Evolutionary conservation across 1,140 invertebrate genomes (phyloP).

Genomic region (Apocrypta bakeri): DNA sequence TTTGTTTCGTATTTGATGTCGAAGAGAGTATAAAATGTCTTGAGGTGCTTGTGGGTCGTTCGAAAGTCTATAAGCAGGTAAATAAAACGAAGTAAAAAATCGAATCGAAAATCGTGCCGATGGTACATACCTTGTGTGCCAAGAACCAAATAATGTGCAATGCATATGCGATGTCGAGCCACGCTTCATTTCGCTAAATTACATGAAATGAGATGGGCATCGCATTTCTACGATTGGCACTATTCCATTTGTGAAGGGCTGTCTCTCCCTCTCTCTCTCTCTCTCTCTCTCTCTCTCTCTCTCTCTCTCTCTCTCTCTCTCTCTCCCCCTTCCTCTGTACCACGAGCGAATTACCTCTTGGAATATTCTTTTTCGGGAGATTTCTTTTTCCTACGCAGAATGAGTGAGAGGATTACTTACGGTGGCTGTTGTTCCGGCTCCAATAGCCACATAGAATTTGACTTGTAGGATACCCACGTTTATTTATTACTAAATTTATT

Average conservation of each 20-base stretch:
- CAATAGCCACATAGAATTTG: too few relatives aligned
- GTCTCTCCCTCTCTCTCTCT: too few relatives aligned
- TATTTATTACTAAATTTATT: not conserved
- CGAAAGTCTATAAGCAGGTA: too few relatives aligned
- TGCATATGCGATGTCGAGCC: not conserved
- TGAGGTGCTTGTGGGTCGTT: too few relatives aligned
- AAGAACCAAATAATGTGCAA: too few relatives aligned
- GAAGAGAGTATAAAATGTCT: too few relatives aligned
- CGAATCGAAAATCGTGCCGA: not conserved
- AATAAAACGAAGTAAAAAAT: too few relatives aligned
- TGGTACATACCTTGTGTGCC: not conserved
- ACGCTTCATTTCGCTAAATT: not conserved
- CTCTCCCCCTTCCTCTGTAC: too few relatives aligned
- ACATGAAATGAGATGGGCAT: not conserved
- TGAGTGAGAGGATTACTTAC: not conserved
- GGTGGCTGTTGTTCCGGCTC: not conserved
- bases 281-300: too few relatives aligned
- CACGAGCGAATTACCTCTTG: slow-evolving; percentile 1
- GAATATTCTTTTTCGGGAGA: not conserved
- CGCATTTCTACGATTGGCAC: slow-evolving; percentile 1
- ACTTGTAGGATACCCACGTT: too few relatives aligned
- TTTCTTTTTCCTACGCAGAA: not conserved
- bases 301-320: too few relatives aligned
- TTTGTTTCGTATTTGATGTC: not conserved
- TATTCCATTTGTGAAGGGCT: slow-evolving; percentile 15